Evolutionary conservation across 2,888 invertebrate species (phyloP), one percentile per base, ranked within the genome.

Genomic region (Trissoscelio sp.): DNA sequence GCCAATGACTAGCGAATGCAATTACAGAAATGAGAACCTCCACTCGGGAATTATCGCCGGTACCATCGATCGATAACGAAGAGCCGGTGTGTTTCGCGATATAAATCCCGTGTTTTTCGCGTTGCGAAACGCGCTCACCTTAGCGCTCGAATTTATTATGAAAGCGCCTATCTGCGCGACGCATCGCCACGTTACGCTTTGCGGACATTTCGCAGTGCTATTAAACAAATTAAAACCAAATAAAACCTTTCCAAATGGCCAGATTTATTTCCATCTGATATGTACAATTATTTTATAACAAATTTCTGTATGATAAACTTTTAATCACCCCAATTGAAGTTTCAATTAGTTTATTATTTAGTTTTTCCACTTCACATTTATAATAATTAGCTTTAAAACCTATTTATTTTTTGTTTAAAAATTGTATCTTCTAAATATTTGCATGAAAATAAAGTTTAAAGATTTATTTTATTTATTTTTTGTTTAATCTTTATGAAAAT

Each of bases 21-120:
- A 79, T 79, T 79, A 79, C 73, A 73, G 67, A 73, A 72, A 79
- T 79, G 79, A 73, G 72, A 79, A 66, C 66, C 79, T 60, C 62
- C 62, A 44, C 24, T 16, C 9, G 24, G 22, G 51, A 70, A 79
- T 73, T 73, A 79, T 79, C 73, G 67, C 48, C 51, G 34, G 24
- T 53, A 66, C 55, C 72, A 62, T 60, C 79, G 60, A 73, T 79
- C 79, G 79, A 79, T 79, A 79, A 67, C 79, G 67, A 53, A 73
- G 73, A 79, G 55, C 48, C 58, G 73, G 18, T 46, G 51, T 73
- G 78, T 66, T 75, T 69, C 62, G 60, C 60, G 77, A 51, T 72
- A 73, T 22, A 73, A 66, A 79, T 73, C 51, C 66, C 48, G 42
- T 42, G 70, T 72, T 78, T 70, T 70, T 57, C 58, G 31, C 57